These are phyloP conservation scores for Ceyx melanurus DNA, from an alignment of 2,113 vertebrate species.

Conservation along the genomic window DNA sequence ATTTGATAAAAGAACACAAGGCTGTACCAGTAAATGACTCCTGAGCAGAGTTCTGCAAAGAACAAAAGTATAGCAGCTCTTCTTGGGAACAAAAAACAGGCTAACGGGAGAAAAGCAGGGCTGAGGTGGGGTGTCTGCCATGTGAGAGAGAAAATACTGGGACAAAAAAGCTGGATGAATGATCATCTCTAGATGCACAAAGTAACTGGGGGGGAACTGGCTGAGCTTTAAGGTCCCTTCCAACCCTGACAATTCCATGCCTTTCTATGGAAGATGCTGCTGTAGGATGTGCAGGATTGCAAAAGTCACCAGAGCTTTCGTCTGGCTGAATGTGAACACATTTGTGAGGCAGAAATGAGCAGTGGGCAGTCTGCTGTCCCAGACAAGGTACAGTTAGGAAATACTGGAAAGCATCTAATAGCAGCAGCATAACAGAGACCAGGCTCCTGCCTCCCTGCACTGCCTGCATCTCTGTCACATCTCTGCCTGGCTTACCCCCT, in stretches of 20 bases:
- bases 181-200: background rate
- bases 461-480: background rate
- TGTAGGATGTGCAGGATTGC: background rate
- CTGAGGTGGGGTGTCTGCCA: background rate
- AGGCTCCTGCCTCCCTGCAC: background rate
- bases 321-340: background rate
- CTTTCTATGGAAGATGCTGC: background rate
- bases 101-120: background rate
- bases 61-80: background rate
- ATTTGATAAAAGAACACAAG: background rate
- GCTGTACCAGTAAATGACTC: background rate
- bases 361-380: background rate
- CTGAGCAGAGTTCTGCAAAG: background rate
- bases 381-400: background rate
- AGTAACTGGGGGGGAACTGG: background rate
- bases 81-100: background rate
- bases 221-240: too few relatives aligned
- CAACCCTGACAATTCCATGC: too few relatives aligned
- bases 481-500: too few relatives aligned
- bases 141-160: background rate
- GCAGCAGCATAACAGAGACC: background rate
- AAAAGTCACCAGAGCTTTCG: background rate
- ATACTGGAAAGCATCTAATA: background rate
- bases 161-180: background rate
- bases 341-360: background rate